Conservation (phyloP, 2,113 vertebrate species). For the Edolisoma coerulescens region DNA sequence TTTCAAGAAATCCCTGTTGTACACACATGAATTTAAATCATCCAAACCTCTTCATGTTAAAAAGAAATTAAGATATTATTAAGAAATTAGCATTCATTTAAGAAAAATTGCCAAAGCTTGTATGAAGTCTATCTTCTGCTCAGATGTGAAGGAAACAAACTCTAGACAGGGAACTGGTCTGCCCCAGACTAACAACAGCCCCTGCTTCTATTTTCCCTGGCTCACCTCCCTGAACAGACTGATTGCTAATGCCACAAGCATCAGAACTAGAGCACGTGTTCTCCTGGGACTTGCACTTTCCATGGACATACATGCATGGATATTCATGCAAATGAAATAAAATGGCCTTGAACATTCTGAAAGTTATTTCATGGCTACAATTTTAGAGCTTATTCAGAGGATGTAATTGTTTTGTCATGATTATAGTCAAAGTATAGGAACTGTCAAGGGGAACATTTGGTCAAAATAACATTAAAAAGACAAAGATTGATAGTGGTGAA, state of each 20-base stretch:
- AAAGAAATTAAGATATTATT: background rate
- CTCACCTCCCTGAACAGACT: background rate
- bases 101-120: background rate
- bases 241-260: background rate
- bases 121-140: background rate
- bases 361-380: background rate
- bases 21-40: background rate
- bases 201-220: background rate
- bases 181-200: background rate
- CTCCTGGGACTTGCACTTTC: background rate
- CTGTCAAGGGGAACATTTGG: background rate
- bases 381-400: background rate
- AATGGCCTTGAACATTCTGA: background rate
- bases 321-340: background rate
- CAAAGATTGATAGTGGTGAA: background rate
- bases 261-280: accelerated
- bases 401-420: background rate
- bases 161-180: background rate
- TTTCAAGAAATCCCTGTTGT: background rate
- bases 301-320: background rate
- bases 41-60: background rate
- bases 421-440: background rate
- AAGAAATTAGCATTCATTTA: background rate
- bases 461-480: background rate
- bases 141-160: background rate